Conservation (phyloP, 2,888 invertebrate species). For the Leptopilina drosophilae region DNA sequence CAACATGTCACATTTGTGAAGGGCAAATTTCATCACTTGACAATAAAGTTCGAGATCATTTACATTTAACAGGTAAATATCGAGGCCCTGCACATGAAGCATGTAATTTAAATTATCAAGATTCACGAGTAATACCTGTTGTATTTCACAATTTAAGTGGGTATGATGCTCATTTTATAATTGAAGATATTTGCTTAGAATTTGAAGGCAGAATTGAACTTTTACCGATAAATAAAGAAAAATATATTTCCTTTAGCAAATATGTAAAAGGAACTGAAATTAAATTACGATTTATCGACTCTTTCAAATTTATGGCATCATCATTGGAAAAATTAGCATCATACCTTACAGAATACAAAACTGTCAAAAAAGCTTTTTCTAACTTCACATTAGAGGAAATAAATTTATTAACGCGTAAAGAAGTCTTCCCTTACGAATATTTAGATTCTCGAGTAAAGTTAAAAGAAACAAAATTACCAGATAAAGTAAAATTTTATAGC, state of each 20-base stretch:
- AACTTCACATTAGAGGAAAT: no score
- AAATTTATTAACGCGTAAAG: no score
- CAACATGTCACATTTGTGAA: no score
- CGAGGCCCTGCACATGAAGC: constrained; percentile 4
- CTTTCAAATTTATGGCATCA: background rate
- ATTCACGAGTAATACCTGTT: no score
- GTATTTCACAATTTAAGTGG: no score
- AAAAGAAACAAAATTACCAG: constrained; percentile 52
- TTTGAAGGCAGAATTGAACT: background rate
- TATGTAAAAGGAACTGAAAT: constrained; percentile 11
- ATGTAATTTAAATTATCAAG: constrained; percentile 46
- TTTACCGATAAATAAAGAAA: no score
- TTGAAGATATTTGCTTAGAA: constrained; percentile 32
- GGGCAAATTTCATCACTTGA: background rate
- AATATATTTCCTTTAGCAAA: constrained; percentile 39
- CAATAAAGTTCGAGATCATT: constrained; percentile 18
- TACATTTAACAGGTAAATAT: background rate
- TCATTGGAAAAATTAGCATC: background rate
- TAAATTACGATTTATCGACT: constrained; percentile 10
- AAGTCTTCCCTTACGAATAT: constrained; percentile 59
- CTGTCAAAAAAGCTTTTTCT: background rate
- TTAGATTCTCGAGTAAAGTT: constrained; percentile 56
- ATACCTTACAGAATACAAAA: background rate
- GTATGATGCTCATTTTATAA: no score
- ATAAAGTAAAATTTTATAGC: constrained; percentile 59